A percentile compares a stretch with the other conserved stretches of the same genome.
These are phyloP conservation scores for Parambassis ranga DNA, from an alignment of 2,797 vertebrate species.

Conservation along the genomic window DNA sequence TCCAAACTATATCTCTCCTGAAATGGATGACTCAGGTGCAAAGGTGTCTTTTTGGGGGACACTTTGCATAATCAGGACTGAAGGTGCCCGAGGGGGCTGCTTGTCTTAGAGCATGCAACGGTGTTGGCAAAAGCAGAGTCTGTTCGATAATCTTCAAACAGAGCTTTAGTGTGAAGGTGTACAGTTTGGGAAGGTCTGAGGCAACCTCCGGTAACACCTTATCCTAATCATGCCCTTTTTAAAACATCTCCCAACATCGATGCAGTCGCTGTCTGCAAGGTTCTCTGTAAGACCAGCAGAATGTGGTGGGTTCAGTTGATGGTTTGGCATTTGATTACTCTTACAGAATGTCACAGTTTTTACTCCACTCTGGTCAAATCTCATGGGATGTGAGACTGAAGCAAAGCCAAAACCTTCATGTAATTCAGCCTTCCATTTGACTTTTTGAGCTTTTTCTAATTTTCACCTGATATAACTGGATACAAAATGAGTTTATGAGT, in stretches of 20 bases:
- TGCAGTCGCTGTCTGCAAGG: constrained; percentile 10
- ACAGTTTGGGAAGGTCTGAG: constrained; percentile 33
- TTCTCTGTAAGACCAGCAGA: constrained; percentile 5
- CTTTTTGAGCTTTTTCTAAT: not conserved
- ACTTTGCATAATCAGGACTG: not conserved
- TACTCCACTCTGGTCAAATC: constrained; percentile 2
- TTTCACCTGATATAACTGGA: too few relatives aligned
- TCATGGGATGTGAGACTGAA: constrained; percentile 5
- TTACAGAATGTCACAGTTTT: not conserved
- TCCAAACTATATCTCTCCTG: not conserved
- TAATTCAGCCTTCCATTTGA: constrained; percentile 4
- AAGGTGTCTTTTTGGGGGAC: constrained; percentile 5
- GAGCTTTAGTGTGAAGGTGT: not conserved
- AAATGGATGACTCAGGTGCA: constrained; percentile 14
- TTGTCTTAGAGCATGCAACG: constrained; percentile 14
- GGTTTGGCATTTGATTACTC: constrained; percentile 18
- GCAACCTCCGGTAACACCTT: constrained; percentile 40
- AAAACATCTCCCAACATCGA: constrained; percentile 6
- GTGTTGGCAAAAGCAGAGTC: constrained; percentile 8
- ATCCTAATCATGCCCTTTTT: constrained; percentile 25
- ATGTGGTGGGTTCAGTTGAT: constrained; percentile 15
- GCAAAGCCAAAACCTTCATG: constrained; percentile 6
- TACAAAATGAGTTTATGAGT: not conserved
- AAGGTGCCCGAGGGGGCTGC: constrained; percentile 1
- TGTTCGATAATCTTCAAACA: constrained; percentile 27